These are phyloP conservation scores for Typhlomys cinereus DNA, from an alignment of 2,113 vertebrate species.

Conservation along the genomic window DNA sequence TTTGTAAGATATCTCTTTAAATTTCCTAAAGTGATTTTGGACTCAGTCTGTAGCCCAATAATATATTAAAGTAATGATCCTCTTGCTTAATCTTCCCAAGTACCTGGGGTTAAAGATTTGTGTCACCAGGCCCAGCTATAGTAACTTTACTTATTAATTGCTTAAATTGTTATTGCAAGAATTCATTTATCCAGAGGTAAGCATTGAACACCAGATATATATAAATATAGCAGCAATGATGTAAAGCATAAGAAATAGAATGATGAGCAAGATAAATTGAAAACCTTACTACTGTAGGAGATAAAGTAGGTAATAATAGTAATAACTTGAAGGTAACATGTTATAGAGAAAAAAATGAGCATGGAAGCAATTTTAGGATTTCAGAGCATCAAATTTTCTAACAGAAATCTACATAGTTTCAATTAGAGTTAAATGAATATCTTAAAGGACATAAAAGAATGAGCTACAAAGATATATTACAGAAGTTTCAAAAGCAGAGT, in stretches of 20 bases:
- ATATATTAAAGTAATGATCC: too few species aligned
- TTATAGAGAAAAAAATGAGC: background rate
- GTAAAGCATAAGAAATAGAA: background rate
- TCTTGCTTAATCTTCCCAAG: too few species aligned
- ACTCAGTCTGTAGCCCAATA: background rate
- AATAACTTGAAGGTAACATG: background rate
- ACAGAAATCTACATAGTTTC: background rate
- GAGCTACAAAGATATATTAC: background rate
- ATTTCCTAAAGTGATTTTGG: background rate
- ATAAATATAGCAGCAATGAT: background rate
- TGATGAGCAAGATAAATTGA: background rate
- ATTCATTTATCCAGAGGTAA: background rate
- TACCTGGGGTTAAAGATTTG: background rate
- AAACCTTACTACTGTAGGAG: background rate
- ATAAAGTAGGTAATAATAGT: background rate
- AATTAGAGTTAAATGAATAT: background rate
- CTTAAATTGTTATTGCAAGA: background rate
- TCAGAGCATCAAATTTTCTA: background rate
- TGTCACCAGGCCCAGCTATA: background rate
- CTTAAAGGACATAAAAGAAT: background rate
- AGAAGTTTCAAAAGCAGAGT: too few species aligned
- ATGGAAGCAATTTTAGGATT: background rate
- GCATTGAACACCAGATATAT: background rate
- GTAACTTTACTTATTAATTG: background rate
- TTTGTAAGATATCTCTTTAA: background rate